Evolutionary conservation across 2,797 vertebrate species (phyloP), one percentile per base, ranked within the genome.

Genomic region (Poecile montanus): DNA sequence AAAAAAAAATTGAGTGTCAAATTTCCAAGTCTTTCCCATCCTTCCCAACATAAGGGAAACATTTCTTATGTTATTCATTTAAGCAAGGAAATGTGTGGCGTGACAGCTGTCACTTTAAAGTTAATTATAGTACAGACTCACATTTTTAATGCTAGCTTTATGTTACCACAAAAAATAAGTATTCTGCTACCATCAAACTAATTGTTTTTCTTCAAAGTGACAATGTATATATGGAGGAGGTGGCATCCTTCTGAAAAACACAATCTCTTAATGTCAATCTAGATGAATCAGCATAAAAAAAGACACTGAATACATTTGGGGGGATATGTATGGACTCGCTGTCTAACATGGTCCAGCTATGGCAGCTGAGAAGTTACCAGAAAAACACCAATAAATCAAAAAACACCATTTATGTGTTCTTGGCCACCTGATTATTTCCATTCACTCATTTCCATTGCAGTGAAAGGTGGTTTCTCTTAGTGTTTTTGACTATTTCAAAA

Each of bases 21-120:
- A 89, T 76, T 86, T 83, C 86, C 84, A 86, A 57, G 44, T 44
- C 76, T 86, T 93, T 67, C 50, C 73, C 51, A 72, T 72, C 56
- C 53, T 84, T 79, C 56, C 38, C 62, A 72, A 54, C 53, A 63
- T 48, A 91, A 91, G 44, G 65, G 22, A 93, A 91, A 79, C 22
- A 51, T 36, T 93, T 67, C 83, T 88, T 91, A 48, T 36, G 66
- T 71, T 87, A 75, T 23, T 75, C 42, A 75, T 79, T 84, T 89
- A 22, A 83, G 53, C 56, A 85, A 70, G 65, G 73, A 91, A 87
- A 90, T 23, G 45, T 89, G 82, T 79, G 61, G 89, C 9, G 4
- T 67, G 91, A 92, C 83, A 96, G 91, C 93, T 95, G 84, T 66
- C 91, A 96, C 38, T 96, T 96, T 30, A 53, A 84, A 90, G 63